A percentile compares a stretch with the other conserved stretches of the same genome.
Evolutionary conservation across 2,797 vertebrate species (phyloP).

Genomic region (Momotus momota): DNA sequence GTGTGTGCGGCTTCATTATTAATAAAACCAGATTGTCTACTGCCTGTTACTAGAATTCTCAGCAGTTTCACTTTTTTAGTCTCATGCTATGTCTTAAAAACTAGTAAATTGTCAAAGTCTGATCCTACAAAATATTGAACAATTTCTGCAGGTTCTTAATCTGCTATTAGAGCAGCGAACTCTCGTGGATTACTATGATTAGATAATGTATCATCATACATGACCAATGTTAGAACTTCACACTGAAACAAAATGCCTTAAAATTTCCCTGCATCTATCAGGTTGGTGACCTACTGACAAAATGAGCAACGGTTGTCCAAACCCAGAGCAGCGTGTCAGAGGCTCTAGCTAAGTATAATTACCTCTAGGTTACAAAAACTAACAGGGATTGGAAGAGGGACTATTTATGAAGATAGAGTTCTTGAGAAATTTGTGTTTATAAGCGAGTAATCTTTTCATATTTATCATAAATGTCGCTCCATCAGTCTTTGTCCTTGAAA

Average conservation of each 20-base stretch:
- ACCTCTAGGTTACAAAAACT: background rate
- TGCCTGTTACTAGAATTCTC: background rate
- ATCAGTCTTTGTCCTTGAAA: constrained; percentile 28
- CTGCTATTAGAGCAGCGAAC: background rate
- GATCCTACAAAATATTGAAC: background rate
- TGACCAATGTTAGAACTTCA: background rate
- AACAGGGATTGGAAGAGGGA: background rate
- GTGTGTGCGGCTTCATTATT: background rate
- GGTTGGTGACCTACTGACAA: background rate
- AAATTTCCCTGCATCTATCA: background rate
- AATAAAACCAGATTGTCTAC: background rate
- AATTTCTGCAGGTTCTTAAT: background rate
- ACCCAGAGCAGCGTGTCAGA: background rate
- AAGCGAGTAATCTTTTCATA: background rate
- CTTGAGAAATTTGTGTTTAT: background rate
- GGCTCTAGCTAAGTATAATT: background rate
- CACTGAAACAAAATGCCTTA: background rate
- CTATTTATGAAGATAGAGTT: background rate
- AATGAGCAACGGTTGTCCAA: background rate
- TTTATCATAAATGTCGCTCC: background rate
- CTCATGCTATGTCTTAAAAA: background rate
- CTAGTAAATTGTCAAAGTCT: background rate
- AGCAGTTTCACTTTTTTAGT: background rate
- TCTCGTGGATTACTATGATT: background rate
- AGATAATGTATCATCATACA: background rate